Conservation (phyloP, 2,797 vertebrate genomes). For the Falco naumanni region DNA sequence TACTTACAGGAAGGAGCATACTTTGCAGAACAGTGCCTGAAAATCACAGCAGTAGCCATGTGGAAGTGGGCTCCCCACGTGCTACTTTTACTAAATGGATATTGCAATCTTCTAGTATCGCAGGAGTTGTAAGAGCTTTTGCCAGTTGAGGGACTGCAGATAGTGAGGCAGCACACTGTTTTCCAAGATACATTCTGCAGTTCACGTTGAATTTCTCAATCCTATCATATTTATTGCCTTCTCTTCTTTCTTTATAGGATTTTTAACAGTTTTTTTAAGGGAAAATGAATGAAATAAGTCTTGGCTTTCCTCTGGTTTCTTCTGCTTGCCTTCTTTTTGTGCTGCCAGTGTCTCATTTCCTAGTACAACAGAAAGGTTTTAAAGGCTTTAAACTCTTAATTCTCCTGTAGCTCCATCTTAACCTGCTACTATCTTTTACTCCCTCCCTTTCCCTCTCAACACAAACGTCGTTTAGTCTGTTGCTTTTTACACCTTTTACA, state of each 20-base stretch:
- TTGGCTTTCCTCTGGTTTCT: background rate
- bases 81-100: background rate
- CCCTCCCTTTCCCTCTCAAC: background rate
- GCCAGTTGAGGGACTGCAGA: background rate
- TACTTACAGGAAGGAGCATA: background rate
- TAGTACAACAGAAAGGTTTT: background rate
- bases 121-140: background rate
- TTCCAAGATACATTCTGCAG: background rate
- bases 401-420: background rate
- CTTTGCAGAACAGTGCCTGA: background rate
- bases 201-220: background rate
- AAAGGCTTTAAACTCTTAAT: background rate
- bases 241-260: background rate
- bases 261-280: background rate
- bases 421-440: background rate
- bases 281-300: background rate
- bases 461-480: background rate
- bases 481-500: background rate
- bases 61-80: background rate
- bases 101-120: background rate
- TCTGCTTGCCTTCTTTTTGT: background rate
- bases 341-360: background rate
- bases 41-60: background rate
- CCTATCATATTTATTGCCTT: background rate
- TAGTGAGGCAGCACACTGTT: background rate